These are phyloP conservation scores for Pseudorectes ferrugineus DNA, from an alignment of 2,113 vertebrate species.

Conservation along the genomic window DNA sequence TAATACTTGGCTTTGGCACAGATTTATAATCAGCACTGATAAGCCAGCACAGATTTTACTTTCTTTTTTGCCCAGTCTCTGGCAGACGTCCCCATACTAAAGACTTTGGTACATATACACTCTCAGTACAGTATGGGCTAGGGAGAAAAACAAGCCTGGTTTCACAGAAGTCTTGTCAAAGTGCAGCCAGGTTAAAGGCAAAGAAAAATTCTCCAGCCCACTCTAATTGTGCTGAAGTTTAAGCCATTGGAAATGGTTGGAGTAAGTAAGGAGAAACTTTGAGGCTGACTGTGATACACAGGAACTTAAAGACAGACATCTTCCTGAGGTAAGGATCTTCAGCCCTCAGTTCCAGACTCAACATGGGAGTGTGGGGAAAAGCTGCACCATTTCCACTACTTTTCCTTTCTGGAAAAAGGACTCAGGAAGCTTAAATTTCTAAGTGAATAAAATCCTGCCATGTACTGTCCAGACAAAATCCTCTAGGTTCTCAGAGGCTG, in stretches of 20 bases:
- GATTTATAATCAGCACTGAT: background rate
- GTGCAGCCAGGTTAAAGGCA: background rate
- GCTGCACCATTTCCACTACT: background rate
- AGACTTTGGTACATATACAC: background rate
- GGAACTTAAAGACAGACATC: background rate
- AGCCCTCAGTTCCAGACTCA: background rate
- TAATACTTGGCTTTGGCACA: background rate
- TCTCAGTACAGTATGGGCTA: background rate
- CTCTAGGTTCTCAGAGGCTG: background rate
- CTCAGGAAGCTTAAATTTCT: background rate
- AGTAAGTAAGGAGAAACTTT: background rate
- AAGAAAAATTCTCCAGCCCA: background rate
- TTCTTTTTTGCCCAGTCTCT: background rate
- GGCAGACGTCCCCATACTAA: background rate
- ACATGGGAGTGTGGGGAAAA: background rate
- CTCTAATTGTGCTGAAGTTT: background rate
- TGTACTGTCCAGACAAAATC: background rate
- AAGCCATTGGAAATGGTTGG: background rate
- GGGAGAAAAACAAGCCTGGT: background rate
- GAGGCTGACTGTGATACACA: background rate
- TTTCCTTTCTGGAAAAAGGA: background rate
- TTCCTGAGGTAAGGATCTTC: background rate
- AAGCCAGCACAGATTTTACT: background rate
- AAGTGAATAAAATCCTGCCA: background rate
- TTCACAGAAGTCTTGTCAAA: background rate